Evolutionary conservation across 2,113 vertebrate species (phyloP), one percentile per base, ranked within the genome.

Genomic region (Engraulis encrasicolus): DNA sequence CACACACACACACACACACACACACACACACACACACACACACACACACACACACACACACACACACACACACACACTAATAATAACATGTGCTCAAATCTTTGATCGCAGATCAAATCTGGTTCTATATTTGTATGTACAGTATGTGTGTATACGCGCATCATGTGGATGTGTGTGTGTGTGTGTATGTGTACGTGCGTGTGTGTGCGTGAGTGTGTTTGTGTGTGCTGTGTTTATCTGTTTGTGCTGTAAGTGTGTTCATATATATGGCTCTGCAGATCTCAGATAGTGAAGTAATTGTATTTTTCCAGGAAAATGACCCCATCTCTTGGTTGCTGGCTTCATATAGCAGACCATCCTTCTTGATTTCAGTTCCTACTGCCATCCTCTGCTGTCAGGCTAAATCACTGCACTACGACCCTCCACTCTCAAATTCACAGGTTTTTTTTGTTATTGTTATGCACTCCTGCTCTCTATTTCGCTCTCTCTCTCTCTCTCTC

Each of bases 241-340:
- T 58, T 5, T 58, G 18, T 58, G 54, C 18, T 20, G 54, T 23
- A n/a, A n/a, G 54, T 58, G 54, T 58, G 40, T 9, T 45, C 9
- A 6, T 58, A 6, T 58, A n/a, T 58, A n/a, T 58, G 54, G 7
- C 6, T 6, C 54, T 20, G 18, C 23, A 23, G 19, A 23, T 58
- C 54, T n/a, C 19, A 58, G 54, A 58, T 23, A n/a, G 54, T 19
- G 6, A 58, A 58, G 20, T 58, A 58, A 58, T 58, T 58, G 1
- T 23, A 23, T 40, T 36, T 58, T 81, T 23, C 18, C 80, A 40
- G 52, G 80, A 66, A 38, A 81, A 58, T 81, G 54, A 58, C 54
- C 54, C 20, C 20, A 20, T 50, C 50, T 18, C 15, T 2, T 38
- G 3, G 48, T 20, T 82, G 14, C 19, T 84, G 31, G 1, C 31